Percentiles rank a stretch among this genome's conserved stretches.
phyloP scores from a whole-genome alignment of 2,888 invertebrate species.

The Balanococcus diminutus region DNA sequence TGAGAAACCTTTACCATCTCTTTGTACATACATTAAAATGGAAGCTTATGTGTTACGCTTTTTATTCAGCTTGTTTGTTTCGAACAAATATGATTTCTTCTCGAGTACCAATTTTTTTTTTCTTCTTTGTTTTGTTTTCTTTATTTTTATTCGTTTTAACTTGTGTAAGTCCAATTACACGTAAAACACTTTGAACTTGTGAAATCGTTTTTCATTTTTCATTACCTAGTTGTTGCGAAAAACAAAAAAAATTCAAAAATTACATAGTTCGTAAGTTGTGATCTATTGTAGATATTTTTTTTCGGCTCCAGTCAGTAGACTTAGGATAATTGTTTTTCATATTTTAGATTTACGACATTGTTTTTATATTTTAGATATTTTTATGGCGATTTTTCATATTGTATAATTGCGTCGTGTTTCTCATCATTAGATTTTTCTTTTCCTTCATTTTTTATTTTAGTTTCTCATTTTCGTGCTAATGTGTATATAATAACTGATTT shows the following conservation, averaged over 20 bases:
- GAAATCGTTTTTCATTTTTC: background rate
- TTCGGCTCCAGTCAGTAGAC: background rate
- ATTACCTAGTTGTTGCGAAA: background rate
- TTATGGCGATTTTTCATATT: background rate
- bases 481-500: background rate
- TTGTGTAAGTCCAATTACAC: background rate
- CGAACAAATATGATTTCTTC: background rate
- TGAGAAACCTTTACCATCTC: background rate
- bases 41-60: constrained; percentile 17
- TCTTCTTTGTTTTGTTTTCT: background rate
- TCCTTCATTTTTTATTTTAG: background rate
- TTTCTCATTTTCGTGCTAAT: constrained; percentile 5
- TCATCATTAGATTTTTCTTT: background rate
- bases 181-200: constrained; percentile 1
- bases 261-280: background rate
- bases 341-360: constrained; percentile 8
- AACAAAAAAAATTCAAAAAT: background rate
- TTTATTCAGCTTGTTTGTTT: background rate
- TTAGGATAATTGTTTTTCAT: background rate
- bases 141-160: background rate
- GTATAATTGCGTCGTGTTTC: constrained; percentile 11
- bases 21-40: constrained; percentile 3
- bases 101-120: background rate
- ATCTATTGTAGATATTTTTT: constrained; percentile 3
- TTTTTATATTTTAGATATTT: constrained; percentile 10